Conservation (phyloP, 2,888 invertebrate species). For the Cerastoderma edule region DNA sequence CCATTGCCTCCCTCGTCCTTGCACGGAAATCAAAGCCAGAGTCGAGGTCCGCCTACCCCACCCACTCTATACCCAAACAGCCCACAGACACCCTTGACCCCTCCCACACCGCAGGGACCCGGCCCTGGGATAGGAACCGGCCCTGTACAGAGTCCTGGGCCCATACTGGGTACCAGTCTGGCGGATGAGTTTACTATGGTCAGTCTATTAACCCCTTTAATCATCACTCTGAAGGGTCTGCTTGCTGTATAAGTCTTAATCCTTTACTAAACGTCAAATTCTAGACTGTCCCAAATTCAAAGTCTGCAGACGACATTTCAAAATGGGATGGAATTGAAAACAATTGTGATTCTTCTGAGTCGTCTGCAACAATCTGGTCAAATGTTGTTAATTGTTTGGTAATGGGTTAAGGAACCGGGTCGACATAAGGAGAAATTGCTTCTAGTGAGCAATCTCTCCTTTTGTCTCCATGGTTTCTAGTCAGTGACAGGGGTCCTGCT, state of each 20-base stretch:
- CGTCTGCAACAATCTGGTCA: too few species aligned
- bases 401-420: too few species aligned
- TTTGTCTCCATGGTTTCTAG: background rate
- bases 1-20: constrained; percentile 7
- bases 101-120: constrained; percentile 64
- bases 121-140: constrained; percentile 41
- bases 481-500: too few species aligned
- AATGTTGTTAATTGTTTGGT: too few species aligned
- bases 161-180: constrained; percentile 42
- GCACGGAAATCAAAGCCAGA: constrained; percentile 36
- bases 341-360: too few species aligned
- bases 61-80: constrained; percentile 55
- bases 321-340: too few species aligned
- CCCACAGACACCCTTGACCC: constrained; percentile 60
- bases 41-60: constrained; percentile 44
- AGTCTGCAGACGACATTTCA: too few species aligned
- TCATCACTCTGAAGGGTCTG: background rate
- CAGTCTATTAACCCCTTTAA: constrained; percentile 62
- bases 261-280: too few species aligned
- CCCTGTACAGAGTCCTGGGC: constrained; percentile 24
- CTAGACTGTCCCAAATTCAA: too few species aligned
- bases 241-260: too few species aligned
- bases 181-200: constrained; percentile 81
- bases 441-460: background rate
- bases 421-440: constrained; percentile 5